Evolutionary conservation across 2,888 invertebrate species (phyloP).

Genomic region (Macrophya annulata): DNA sequence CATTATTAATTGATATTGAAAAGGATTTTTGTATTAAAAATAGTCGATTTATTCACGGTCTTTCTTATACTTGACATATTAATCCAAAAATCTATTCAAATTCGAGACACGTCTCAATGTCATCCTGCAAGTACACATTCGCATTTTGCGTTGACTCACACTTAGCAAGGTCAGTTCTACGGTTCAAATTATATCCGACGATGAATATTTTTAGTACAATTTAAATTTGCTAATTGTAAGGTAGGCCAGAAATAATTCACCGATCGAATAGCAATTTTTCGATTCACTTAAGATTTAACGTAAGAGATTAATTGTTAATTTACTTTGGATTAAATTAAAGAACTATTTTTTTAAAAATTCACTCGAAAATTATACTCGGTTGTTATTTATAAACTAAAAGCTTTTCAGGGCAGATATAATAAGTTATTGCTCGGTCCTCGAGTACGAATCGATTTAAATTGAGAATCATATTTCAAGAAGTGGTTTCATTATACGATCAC

Average conservation of each 20-base stretch:
- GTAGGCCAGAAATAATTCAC: conserved; percentile 17
- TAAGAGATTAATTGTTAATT: not conserved
- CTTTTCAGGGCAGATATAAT: not conserved
- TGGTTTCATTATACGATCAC: conserved; percentile 25
- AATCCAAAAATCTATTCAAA: conserved; percentile 31
- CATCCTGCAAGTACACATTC: not conserved
- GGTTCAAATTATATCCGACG: conserved; percentile 38
- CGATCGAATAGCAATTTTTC: not conserved
- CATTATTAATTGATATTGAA: no score
- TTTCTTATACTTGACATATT: not conserved
- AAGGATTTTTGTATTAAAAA: no score
- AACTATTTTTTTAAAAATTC: not conserved
- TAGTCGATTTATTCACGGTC: not conserved
- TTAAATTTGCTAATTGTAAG: not conserved
- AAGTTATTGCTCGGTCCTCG: not conserved
- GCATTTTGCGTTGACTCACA: conserved; percentile 13
- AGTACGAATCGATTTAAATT: not conserved
- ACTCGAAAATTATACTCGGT: not conserved
- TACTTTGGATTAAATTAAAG: no score
- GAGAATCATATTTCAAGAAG: conserved; percentile 7
- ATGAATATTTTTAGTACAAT: not conserved
- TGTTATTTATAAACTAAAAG: conserved; percentile 21
- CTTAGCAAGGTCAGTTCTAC: conserved; percentile 30
- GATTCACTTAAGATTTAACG: not conserved
- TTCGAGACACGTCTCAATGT: conserved; percentile 16